Conservation (phyloP, 1,140 invertebrate genomes). For the Solenopsis fugax region DNA sequence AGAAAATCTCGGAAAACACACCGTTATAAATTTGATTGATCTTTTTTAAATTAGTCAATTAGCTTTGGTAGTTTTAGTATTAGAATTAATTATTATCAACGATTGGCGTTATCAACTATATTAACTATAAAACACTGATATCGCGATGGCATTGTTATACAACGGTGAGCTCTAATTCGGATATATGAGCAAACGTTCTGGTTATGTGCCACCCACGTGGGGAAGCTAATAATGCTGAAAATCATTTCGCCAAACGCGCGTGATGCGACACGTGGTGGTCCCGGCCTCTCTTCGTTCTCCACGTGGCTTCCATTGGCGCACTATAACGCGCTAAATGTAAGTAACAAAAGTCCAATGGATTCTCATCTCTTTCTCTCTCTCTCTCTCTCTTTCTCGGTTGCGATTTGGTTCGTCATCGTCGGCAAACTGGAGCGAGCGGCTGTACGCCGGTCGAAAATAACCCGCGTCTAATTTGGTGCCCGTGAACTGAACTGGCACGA, state of each 20-base stretch:
- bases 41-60: not conserved
- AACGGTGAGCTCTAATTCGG: slow-evolving; percentile 21
- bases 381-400: not conserved
- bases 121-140: not conserved
- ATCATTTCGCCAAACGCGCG: slow-evolving; percentile 24
- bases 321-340: slow-evolving; percentile 2
- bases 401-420: slow-evolving; percentile 54
- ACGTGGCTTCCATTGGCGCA: slow-evolving; percentile 34
- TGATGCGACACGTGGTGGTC: slow-evolving; percentile 12
- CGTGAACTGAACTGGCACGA: slow-evolving; percentile 84
- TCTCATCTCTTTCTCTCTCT: not conserved
- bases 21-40: not conserved
- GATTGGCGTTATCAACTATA: not conserved
- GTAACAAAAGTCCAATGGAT: slow-evolving; percentile 23
- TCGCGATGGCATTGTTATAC: not conserved
- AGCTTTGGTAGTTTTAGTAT: not conserved
- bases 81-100: not conserved
- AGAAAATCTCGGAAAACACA: not conserved
- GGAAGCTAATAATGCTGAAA: slow-evolving; percentile 2
- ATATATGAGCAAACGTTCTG: not conserved
- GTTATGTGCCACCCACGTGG: slow-evolving; percentile 14
- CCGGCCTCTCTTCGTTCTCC: not conserved
- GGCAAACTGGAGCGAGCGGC: slow-evolving; percentile 83
- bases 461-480: slow-evolving; percentile 86
- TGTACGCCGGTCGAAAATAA: slow-evolving; percentile 83